Evolutionary conservation across 2,113 vertebrate species (phyloP), one percentile per base, ranked within the genome.

Genomic region (Petrocephalus microphthalmus): DNA sequence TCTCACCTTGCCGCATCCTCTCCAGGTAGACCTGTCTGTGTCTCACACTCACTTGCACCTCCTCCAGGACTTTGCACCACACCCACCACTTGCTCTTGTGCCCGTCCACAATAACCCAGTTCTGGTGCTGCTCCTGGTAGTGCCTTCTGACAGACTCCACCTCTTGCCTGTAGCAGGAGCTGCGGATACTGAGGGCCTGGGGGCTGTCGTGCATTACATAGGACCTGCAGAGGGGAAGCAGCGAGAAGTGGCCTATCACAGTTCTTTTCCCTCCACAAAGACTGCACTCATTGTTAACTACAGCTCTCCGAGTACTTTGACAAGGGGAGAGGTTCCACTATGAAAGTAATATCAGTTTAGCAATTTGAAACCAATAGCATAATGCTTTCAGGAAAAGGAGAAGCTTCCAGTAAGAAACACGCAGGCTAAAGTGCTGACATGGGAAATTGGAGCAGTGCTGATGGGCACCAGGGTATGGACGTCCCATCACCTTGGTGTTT

Each of bases 11-110:
- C 67, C 89, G 91, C 91, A 91, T 96, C 92, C 93, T 97, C 91
- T 97, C 94, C 92, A 98, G 90, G 92, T 98, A 99, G 90, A 56
- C 91, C 92, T 97, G 94, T 42, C 98, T 95, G 88, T 94, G 87
- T 90, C 92, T 95, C 93, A 97, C 92, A 90, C 95, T 94, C 81
- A 86, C 88, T 90, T 94, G 94, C 90, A 96, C 88, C 64, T 97
- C 95, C 82, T 95, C 94, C 60, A 94, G 74, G 88, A 97, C 90
- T 85, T 91, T 94, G 87, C 94, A 95, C 96, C 95, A 97, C 5
- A 98, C 92, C 95, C 94, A 97, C 98, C 98, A 99, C 92, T 96
- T 97, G 94, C 96, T 99, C 87, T 93, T 95, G 56, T 85, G 87
- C 25, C 94, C 97, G 90, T 97, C 93, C 81, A 98, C 92, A 53